Base-by-base conservation (phyloP, 2,888 invertebrate species). In the Standfussiana lucernea region DNA sequence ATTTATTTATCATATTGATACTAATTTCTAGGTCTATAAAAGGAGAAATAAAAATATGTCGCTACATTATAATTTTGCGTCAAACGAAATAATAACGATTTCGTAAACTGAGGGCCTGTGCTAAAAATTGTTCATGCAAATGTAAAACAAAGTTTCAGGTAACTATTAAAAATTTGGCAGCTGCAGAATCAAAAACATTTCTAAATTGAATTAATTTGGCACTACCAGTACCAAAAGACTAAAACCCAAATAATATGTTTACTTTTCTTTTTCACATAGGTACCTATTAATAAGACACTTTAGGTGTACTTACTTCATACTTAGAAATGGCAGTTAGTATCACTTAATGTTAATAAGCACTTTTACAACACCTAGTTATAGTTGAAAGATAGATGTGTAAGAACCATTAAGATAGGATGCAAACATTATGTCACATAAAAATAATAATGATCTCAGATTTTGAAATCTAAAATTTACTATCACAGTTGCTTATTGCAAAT, bases 401-500 rank as follows among this genome's bases (percentile, higher is more conserved):
- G 64, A 77, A 65, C 71, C 62, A 73, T 6, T 71, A 76, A 32
- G 62, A 65, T 59, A 80, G 56, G 72, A 74, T 83, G 82, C 76
- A 78, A 86, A 86, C 79, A 85, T 82, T 83, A 79, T 72, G 72
- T 78, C 65, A 76, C 78, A 72, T 66, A 77, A 40, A 72, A 78
- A 68, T 72, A 77, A 84, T 88, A n/a, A n/a, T 74, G 77, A 85
- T 88, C 84, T 88, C 89, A 85, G 88, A 89, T 88, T 91, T 90
- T 85, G 88, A 91, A 89, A 86, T 91, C 89, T 92, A 92, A 91
- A 92, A 93, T 93, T 93, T 93, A 93, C 91, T 96, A 96, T 96
- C 96, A 96, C 96, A 96, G 96, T 93, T 94, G 92, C 92, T 93
- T 93, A 94, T 94, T 93, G 93, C 93, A 93, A 94, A 93, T 89